A percentile compares a stretch with the other conserved stretches of the same genome.
phyloP scores from a whole-genome alignment of 1,140 invertebrate species.

The Plodia interpunctella region DNA sequence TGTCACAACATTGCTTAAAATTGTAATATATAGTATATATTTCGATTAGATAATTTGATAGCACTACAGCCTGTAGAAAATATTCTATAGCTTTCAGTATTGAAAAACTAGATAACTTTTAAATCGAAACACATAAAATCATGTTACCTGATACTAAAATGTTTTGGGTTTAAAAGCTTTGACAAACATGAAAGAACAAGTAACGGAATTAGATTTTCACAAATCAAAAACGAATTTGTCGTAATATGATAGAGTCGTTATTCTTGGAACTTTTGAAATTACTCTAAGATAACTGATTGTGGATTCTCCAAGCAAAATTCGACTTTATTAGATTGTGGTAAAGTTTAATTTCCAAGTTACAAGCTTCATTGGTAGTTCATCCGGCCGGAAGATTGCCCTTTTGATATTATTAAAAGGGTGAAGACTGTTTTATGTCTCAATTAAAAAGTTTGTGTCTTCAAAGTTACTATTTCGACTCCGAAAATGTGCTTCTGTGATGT shows the following conservation, averaged over 20 bases:
- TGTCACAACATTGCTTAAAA: no score
- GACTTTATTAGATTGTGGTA: conserved; percentile 26
- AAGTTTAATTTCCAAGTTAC: conserved; percentile 23
- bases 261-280: conserved; percentile 62
- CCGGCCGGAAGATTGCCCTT: conserved; percentile 71
- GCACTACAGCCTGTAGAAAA: no score
- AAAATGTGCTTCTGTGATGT: not conserved
- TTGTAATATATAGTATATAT: no score
- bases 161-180: conserved; percentile 46
- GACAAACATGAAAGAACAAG: conserved; percentile 47
- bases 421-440: conserved; percentile 72
- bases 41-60: no score
- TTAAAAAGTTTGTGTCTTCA: conserved; percentile 47
- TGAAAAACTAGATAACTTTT: no score
- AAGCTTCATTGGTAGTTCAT: conserved; percentile 35
- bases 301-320: conserved; percentile 22
- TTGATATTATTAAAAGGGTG: conserved; percentile 75
- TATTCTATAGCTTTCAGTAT: no score
- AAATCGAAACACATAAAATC: not conserved
- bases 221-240: conserved; percentile 68
- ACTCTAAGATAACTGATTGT: conserved; percentile 43
- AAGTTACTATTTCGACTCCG: not conserved
- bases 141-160: conserved; percentile 12
- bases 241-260: conserved; percentile 67
- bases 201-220: conserved; percentile 61